Evolutionary conservation across 2,797 vertebrate species (phyloP).

Genomic region (Rhinoraja longicauda): DNA sequence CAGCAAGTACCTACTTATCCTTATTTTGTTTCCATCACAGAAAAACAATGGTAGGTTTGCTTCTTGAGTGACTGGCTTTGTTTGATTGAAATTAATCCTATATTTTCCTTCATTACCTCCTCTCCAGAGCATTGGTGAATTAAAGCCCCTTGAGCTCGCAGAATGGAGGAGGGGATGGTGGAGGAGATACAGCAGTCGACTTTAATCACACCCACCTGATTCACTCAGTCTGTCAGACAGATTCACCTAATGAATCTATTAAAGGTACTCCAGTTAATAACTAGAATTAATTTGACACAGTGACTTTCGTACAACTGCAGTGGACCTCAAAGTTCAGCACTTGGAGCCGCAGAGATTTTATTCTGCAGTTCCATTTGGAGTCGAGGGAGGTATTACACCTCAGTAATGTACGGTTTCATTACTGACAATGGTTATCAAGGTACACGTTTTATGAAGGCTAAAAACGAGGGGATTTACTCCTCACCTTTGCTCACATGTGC

Average conservation of each 20-base stretch:
- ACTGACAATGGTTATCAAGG: not conserved
- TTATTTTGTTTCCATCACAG: not conserved
- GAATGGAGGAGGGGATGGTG: too few relatives aligned
- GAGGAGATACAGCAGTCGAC: too few relatives aligned
- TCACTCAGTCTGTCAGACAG: not conserved
- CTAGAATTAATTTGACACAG: not conserved
- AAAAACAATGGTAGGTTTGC: not conserved
- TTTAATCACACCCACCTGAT: not conserved
- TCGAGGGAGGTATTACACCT: not conserved
- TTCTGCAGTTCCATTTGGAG: not conserved
- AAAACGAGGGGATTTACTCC: not conserved
- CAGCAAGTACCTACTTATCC: not conserved
- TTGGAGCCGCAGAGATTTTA: not conserved
- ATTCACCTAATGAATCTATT: not conserved
- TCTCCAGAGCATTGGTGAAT: not conserved
- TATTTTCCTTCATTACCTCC: not conserved
- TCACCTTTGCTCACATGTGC: not conserved
- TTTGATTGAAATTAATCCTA: not conserved
- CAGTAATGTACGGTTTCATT: not conserved
- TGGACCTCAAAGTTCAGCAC: too few relatives aligned
- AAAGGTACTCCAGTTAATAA: not conserved
- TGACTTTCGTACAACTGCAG: not conserved
- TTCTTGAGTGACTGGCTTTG: not conserved
- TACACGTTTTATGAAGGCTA: not conserved
- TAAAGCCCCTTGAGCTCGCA: not conserved